These are phyloP conservation scores for Chrysogorgia sp. DNA, from an alignment of 92 coral and sea anemone genomes.

Conservation along the genomic window DNA sequence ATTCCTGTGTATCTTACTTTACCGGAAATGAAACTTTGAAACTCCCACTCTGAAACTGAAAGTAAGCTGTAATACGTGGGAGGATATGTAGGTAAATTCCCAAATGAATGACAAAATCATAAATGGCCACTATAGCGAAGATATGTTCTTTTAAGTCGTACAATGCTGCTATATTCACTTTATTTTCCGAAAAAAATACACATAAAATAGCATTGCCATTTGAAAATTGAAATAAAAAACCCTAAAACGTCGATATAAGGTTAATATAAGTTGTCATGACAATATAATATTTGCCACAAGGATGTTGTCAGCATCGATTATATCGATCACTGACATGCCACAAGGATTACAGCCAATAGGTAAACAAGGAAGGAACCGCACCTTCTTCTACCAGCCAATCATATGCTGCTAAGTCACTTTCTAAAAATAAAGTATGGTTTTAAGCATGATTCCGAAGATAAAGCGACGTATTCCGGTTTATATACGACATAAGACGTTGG, in stretches of 20 bases:
- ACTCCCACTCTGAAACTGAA: constrained; percentile 6
- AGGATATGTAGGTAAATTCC: neutral
- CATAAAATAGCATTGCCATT: too few species aligned
- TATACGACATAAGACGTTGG: constrained; percentile 33
- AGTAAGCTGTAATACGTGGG: neutral
- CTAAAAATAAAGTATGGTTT: constrained; percentile 28
- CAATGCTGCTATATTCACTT: too few species aligned
- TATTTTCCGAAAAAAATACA: too few species aligned
- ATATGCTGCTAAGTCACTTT: constrained; percentile 13
- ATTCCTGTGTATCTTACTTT: too few species aligned
- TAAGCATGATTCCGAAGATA: constrained; percentile 7
- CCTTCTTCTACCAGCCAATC: constrained; percentile 23
- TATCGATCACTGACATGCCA: neutral
- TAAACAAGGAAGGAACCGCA: neutral
- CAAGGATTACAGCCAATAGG: constrained; percentile 1
- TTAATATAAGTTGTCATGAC: neutral
- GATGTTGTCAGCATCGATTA: constrained; percentile 26
- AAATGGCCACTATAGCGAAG: too few species aligned
- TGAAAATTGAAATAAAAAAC: neutral
- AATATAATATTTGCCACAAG: neutral
- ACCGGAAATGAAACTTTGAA: neutral
- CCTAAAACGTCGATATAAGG: neutral
- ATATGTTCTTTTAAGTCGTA: too few species aligned
- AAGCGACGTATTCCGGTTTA: constrained; percentile 39
- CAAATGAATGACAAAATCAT: neutral